Conservation (phyloP, 1,140 invertebrate species). For the Cardiocondyla obscurior region DNA sequence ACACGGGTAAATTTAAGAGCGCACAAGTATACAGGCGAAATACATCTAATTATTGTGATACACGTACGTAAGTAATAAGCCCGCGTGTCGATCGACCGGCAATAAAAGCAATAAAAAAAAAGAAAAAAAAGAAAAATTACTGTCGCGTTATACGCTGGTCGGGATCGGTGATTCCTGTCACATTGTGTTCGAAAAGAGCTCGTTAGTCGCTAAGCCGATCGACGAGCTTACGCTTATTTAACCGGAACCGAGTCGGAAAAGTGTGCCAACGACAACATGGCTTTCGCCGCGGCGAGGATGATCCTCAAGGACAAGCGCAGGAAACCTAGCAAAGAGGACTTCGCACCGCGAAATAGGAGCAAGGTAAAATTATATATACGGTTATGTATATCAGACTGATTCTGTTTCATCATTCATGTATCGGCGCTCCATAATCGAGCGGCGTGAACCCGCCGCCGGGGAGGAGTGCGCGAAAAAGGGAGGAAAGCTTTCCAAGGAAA, state of each 20-base stretch:
- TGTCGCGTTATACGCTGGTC: not conserved
- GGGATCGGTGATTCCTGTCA: conserved; percentile 17
- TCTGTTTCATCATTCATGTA: not conserved
- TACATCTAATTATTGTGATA: conserved; percentile 18
- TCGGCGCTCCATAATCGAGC: not conserved
- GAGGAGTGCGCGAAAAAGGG: not conserved
- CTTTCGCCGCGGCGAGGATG: conserved; percentile 92
- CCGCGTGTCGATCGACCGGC: conserved; percentile 27
- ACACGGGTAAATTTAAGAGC: conserved; percentile 12
- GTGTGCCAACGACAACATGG: conserved; percentile 85
- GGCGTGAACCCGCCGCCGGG: not conserved
- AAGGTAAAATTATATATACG: conserved; percentile 86
- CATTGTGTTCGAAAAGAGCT: conserved; percentile 31
- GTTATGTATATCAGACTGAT: not conserved
- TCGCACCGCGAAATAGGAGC: conserved; percentile 88
- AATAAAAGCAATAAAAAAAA: conserved; percentile 48
- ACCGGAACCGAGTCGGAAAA: conserved; percentile 11
- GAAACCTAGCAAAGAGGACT: conserved; percentile 91
- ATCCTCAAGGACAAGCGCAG: conserved; percentile 91
- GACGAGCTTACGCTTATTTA: conserved; percentile 5
- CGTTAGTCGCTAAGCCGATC: conserved; percentile 13
- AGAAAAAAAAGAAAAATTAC: not conserved
- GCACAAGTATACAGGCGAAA: conserved; percentile 28
- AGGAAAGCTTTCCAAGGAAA: not conserved
- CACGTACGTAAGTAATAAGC: conserved; percentile 24